These are phyloP conservation scores for Polydesmus complanatus DNA, from an alignment of 2,888 invertebrate species.

Conservation along the genomic window DNA sequence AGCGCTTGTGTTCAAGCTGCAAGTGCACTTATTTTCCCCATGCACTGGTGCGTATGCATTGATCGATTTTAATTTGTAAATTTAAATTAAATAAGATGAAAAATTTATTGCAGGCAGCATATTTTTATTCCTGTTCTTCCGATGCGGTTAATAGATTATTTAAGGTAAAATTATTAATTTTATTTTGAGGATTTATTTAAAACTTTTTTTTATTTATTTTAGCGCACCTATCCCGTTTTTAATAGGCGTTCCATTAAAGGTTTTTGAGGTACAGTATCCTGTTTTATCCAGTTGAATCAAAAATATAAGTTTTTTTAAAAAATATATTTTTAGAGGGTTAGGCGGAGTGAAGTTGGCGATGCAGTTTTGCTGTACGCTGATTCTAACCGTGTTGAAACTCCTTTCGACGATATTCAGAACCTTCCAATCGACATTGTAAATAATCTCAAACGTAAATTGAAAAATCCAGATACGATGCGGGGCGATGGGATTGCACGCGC, in stretches of 20 bases:
- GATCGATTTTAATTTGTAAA: background rate
- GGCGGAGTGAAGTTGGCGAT: slow-evolving; percentile 73
- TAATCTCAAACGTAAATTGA: slow-evolving; percentile 58
- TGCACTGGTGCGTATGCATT: slow-evolving; percentile 58
- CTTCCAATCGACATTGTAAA: slow-evolving; percentile 53
- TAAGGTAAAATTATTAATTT: slow-evolving; percentile 35
- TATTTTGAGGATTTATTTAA: background rate
- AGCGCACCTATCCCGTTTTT: slow-evolving; percentile 94
- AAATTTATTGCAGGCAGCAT: slow-evolving; percentile 49
- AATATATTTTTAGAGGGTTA: slow-evolving; percentile 11
- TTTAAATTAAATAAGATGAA: background rate
- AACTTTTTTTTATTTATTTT: slow-evolving; percentile 19
- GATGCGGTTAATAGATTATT: slow-evolving; percentile 70
- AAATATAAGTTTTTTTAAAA: no score
- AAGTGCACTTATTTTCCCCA: slow-evolving; percentile 86
- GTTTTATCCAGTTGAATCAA: no score
- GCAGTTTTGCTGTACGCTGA: slow-evolving; percentile 90
- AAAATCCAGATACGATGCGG: slow-evolving; percentile 56
- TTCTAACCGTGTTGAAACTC: slow-evolving; percentile 66
- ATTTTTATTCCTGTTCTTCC: slow-evolving; percentile 94
- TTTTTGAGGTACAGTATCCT: slow-evolving; percentile 50
- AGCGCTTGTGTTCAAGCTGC: slow-evolving; percentile 78
- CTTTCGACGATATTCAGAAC: slow-evolving; percentile 57
- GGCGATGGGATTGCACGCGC: slow-evolving; percentile 89
- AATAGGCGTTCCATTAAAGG: slow-evolving; percentile 79